Evolutionary conservation across 2,888 invertebrate species (phyloP).

Genomic region (Spisula subtruncata): DNA sequence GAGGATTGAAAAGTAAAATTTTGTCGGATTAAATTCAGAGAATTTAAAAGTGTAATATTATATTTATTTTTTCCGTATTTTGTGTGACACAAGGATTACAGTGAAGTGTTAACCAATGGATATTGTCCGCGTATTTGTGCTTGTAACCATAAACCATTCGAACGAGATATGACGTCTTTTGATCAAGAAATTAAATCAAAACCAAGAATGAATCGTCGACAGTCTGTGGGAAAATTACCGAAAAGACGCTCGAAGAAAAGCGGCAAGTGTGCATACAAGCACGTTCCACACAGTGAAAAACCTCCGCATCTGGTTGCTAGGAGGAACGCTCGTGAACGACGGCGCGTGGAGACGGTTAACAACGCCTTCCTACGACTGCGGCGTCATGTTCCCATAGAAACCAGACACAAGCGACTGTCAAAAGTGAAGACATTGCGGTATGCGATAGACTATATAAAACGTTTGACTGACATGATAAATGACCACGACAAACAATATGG

Average conservation of each 20-base stretch:
- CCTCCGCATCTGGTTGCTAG: slow-evolving; percentile 90
- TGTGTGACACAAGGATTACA: too few species aligned
- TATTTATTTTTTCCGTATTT: too few species aligned
- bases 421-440: slow-evolving; percentile 90
- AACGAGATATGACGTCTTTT: slow-evolving; percentile 62
- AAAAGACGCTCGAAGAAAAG: slow-evolving; percentile 52
- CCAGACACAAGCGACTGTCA: slow-evolving; percentile 89
- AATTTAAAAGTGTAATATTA: too few species aligned
- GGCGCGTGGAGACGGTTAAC: slow-evolving; percentile 91
- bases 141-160: neutral
- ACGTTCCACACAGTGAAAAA: slow-evolving; percentile 89
- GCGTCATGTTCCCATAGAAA: slow-evolving; percentile 90
- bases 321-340: slow-evolving; percentile 90
- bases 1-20: too few species aligned
- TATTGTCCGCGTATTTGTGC: too few species aligned
- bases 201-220: slow-evolving; percentile 43
- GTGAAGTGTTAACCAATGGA: too few species aligned
- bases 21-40: too few species aligned
- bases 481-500: slow-evolving; percentile 78
- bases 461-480: slow-evolving; percentile 88
- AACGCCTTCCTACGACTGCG: slow-evolving; percentile 90
- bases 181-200: slow-evolving; percentile 48
- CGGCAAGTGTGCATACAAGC: slow-evolving; percentile 82
- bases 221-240: slow-evolving; percentile 52
- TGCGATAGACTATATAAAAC: slow-evolving; percentile 91